Base-by-base conservation (phyloP, 2,888 invertebrate species). In the Drosophila leonis region DNA sequence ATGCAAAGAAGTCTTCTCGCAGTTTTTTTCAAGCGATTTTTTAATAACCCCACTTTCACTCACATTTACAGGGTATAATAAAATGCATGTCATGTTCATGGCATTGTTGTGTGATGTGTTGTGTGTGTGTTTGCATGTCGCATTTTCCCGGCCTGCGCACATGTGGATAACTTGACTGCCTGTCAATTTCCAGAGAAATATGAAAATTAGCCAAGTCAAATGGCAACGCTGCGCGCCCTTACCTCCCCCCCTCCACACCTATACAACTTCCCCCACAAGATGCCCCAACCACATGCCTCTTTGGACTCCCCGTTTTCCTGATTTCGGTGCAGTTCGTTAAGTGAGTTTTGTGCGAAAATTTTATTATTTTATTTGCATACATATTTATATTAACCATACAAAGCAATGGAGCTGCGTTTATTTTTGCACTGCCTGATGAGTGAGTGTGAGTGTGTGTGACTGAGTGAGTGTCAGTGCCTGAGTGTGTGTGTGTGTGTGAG, bases 181-280 rank as follows among this genome's bases (percentile, higher is more conserved):
- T 67, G 61, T 62, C 66, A 65, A 81, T 87, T 90, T 90, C 85
- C 75, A 78, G 70, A 39, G 90, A 91, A 90, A 85, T 91, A 91
- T 90, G 90, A 83, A 90, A 91, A 90, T 90, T 89, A 90, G 83
- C 88, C 80, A 82, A 78, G 76, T 78, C 74, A 75, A 73, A 72
- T 78, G 65, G 67, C 63, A 35, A 15, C 35, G 8, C 39, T 0
- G 4, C 29, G 20, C 10, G 39, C 33, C n/a, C n/a, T n/a, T 24
- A 24, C 24, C 24, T 24, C 24, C 24, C 24, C 37, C 9, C 42
- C 27, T 15, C 0, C 18, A 20, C 33, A 39, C 12, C 31, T 15
- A 27, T 51, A 8, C 33, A 33, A 31, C 51, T 35, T n/a, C n/a
- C 33, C 35, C 29, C n/a, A n/a, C 31, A 5, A 49, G 18, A 31